Evolutionary conservation across 2,797 vertebrate genomes (phyloP), one percentile per base, ranked within the genome.

Genomic region (Coluber constrictor): DNA sequence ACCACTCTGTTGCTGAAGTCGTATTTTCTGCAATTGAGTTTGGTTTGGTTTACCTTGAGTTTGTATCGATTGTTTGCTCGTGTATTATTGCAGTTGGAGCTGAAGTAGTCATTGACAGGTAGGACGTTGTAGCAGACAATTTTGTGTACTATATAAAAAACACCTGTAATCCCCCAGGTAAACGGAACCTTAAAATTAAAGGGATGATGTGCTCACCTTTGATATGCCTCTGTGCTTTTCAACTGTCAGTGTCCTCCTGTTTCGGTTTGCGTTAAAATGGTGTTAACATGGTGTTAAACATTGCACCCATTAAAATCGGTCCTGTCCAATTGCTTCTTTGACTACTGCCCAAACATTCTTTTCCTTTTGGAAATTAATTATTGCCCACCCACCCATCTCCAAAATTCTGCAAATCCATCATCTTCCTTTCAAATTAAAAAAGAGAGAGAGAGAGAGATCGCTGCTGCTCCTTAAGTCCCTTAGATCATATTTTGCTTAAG

Each of bases 401-500:
- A 18, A 83, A 88, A 54, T 10, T 25, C 79, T 51, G n/a, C 3
- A 43, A 32, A 59, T 91, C 74, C 7, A 37, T 74, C n/a, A 37
- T 56, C 37, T 74, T 55, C 13, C 18, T 90, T 95, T 23, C 29
- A 60, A 61, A 61, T 55, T 55, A 13, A 6, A 54, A 87, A 4
- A 92, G 54, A 91, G 9, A 23, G 87, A n/a, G n/a, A n/a, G n/a
- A 92, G 60, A 91, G 9, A 23, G 87, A 90, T 32, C 6, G 12
- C 59, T 91, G n/a, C 55, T 43, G 60, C 9, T 27, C 89, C 60
- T 88, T 43, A 18, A 89, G 37, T 83, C 93, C 92, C 51, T 92
- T 43, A 86, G 32, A 88, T 92, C 56, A 27, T 92, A n/a, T 55
- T 94, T 27, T 88, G 37, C 90, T 90, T 86, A 92, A 88, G 60